Evolutionary conservation across 2,888 invertebrate genomes (phyloP).

Genomic region (Cosmopolites sordidus): DNA sequence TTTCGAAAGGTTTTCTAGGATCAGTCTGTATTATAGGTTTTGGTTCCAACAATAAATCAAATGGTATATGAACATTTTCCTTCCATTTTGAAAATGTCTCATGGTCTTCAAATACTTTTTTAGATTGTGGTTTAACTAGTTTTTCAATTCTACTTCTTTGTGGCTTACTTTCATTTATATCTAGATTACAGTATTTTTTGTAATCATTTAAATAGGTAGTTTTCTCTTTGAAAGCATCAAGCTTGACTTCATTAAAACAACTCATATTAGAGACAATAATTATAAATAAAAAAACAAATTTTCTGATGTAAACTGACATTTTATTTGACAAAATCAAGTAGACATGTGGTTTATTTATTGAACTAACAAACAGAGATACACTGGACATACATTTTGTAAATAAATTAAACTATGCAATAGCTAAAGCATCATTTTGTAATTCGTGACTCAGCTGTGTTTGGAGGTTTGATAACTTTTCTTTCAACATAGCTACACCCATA

Average conservation of each 20-base stretch:
- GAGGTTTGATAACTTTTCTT: slow-evolving; percentile 92
- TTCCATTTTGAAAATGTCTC: slow-evolving; percentile 38
- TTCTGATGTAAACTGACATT: too few species aligned
- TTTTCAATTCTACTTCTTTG: slow-evolving; percentile 29
- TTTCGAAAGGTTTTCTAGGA: slow-evolving; percentile 33
- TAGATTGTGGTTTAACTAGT: slow-evolving; percentile 25
- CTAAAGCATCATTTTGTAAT: slow-evolving; percentile 77
- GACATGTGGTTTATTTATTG: too few species aligned
- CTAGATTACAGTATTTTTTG: slow-evolving; percentile 27
- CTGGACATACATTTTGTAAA: too few species aligned
- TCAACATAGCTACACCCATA: slow-evolving; percentile 89
- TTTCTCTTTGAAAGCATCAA: slow-evolving; percentile 34
- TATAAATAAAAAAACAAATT: too few species aligned
- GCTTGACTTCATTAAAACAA: slow-evolving; percentile 34
- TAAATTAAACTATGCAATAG: too few species aligned
- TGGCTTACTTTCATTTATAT: slow-evolving; percentile 22
- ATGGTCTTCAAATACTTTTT: slow-evolving; percentile 33
- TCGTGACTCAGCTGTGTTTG: slow-evolving; percentile 90
- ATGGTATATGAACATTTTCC: slow-evolving; percentile 37
- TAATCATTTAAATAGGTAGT: slow-evolving; percentile 42
- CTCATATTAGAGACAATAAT: too few species aligned
- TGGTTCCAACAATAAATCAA: slow-evolving; percentile 39
- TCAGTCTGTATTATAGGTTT: slow-evolving; percentile 40
- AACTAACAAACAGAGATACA: too few species aligned
- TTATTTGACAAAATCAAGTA: too few species aligned